Percentiles rank a stretch among this genome's conserved stretches.
These are phyloP conservation scores for Edolisoma coerulescens DNA, from an alignment of 2,113 vertebrate genomes.

Conservation along the genomic window DNA sequence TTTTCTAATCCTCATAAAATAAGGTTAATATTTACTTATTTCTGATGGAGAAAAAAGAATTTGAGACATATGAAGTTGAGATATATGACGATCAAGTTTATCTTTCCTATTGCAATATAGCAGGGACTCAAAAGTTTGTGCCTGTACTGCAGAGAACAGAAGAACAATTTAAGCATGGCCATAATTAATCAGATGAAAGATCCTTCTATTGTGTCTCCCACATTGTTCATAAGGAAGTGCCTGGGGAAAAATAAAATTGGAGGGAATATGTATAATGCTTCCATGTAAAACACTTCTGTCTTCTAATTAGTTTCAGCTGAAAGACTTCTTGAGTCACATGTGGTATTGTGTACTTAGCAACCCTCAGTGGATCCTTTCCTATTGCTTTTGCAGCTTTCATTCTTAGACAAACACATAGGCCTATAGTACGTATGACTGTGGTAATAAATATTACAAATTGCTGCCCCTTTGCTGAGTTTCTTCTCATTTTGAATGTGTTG, in stretches of 20 bases:
- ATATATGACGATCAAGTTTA: not conserved
- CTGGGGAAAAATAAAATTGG: not conserved
- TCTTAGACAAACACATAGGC: not conserved
- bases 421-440: not conserved
- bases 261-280: not conserved
- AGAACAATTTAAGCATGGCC: not conserved
- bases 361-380: not conserved
- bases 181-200: not conserved
- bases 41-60: not conserved
- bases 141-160: not conserved
- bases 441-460: not conserved
- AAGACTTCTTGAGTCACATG: not conserved
- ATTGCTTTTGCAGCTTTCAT: not conserved
- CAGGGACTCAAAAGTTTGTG: not conserved
- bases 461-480: not conserved
- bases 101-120: not conserved
- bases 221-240: not conserved
- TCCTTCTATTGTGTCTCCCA: not conserved
- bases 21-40: not conserved
- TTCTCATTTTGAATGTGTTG: not conserved
- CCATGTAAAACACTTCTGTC: not conserved
- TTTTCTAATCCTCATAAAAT: not conserved
- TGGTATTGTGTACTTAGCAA: not conserved
- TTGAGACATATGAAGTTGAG: not conserved
- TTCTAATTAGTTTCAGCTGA: not conserved